These are phyloP conservation scores for Orthonychiurus folsomi DNA, from an alignment of 2,888 invertebrate species.

Conservation along the genomic window DNA sequence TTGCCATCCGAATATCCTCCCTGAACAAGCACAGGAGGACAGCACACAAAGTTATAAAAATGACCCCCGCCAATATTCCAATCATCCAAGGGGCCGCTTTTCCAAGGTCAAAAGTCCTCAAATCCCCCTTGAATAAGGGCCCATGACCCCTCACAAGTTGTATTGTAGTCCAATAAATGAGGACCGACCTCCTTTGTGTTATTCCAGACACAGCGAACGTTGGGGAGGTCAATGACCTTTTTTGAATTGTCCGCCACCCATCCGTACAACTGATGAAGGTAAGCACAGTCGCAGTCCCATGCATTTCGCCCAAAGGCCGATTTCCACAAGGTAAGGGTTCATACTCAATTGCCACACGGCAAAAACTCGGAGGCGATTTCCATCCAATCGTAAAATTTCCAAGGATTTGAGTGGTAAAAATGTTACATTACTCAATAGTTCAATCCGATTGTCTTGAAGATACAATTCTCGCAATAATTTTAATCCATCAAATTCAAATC, in stretches of 20 bases:
- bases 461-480: conserved; percentile 63
- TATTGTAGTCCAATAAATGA: conserved; percentile 36
- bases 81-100: conserved; percentile 40
- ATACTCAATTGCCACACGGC: conserved; percentile 66
- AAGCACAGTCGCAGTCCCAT: conserved; percentile 86
- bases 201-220: conserved; percentile 56
- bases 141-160: conserved; percentile 27
- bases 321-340: conserved; percentile 60
- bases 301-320: conserved; percentile 73
- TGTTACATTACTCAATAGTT: conserved; percentile 68
- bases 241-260: conserved; percentile 51
- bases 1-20: conserved; percentile 69
- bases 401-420: conserved; percentile 67
- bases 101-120: conserved; percentile 36
- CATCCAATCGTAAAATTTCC: conserved; percentile 70
- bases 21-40: conserved; percentile 58
- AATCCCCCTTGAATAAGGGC: conserved; percentile 37
- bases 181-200: conserved; percentile 24
- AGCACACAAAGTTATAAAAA: conserved; percentile 44
- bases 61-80: conserved; percentile 47
- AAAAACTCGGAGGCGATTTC: conserved; percentile 70
- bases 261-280: conserved; percentile 70
- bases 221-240: conserved; percentile 49
- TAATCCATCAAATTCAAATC: conserved; percentile 68
- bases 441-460: conserved; percentile 65